Evolutionary conservation across 2,797 vertebrate genomes (phyloP).

Genomic region (Iguana delicatissima): DNA sequence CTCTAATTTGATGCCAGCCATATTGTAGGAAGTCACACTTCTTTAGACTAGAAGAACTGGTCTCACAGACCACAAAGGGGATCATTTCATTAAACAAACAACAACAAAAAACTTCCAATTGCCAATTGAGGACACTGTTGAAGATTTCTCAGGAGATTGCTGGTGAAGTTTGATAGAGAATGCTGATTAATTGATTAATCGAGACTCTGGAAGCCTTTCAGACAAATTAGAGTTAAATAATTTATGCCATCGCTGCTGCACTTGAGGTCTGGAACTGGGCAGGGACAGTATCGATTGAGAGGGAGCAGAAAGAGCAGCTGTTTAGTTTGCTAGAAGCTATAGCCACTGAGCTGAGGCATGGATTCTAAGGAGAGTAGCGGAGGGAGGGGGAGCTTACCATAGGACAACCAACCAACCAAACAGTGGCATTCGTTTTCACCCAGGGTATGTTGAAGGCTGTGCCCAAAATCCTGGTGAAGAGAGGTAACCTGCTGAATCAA

Average conservation of each 20-base stretch:
- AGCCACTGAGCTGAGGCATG: conserved; percentile 32
- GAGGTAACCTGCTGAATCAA: too few relatives aligned
- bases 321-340: conserved; percentile 27
- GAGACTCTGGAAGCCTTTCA: conserved; percentile 18
- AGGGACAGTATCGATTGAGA: conserved; percentile 49
- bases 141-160: conserved; percentile 39
- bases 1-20: too few relatives aligned
- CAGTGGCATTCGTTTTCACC: neutral
- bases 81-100: too few relatives aligned
- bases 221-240: conserved; percentile 69
- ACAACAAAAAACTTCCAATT: too few relatives aligned
- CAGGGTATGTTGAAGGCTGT: neutral
- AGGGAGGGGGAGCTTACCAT: neutral
- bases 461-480: too few relatives aligned
- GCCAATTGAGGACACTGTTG: neutral
- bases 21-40: too few relatives aligned
- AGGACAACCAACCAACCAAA: neutral
- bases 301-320: conserved; percentile 44
- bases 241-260: conserved; percentile 5
- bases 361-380: neutral
- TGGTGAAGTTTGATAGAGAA: conserved; percentile 50
- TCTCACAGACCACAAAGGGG: too few relatives aligned
- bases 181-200: conserved; percentile 68
- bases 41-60: too few relatives aligned
- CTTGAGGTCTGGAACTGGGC: neutral